Evolutionary conservation across 2,113 vertebrate species (phyloP), one percentile per base, ranked within the genome.

Genomic region (Protomyctophum bolini): DNA sequence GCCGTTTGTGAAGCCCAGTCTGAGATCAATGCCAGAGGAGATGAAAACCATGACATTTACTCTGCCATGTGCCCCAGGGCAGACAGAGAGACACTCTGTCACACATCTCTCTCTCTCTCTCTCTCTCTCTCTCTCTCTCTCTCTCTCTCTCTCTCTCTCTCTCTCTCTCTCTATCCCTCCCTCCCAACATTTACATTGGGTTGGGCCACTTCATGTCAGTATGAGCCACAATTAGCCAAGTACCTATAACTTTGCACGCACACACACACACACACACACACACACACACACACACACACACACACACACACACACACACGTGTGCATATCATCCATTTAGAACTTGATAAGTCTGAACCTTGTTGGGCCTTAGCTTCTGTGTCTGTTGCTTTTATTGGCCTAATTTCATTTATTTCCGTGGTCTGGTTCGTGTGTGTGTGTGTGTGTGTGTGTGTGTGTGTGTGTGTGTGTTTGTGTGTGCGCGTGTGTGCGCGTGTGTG

Each of bases 11-110:
- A 72, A 82, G 75, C 51, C 52, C 57, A 85, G 63, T 77, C 72
- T 75, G 76, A 86, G 83, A 86, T 82, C 86, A 87, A 77, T 86
- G 76, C 55, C 61, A 75, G 73, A 67, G 77, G 70, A 84, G 75
- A 83, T 85, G 83, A 91, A 90, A 81, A 86, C 65, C 1, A 58
- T 88, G 86, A 86, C 89, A 87, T 90, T 86, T 86, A 83, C 80
- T 79, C 81, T 74, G 81, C 70, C 75, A 49, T 75, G 59, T 81
- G 76, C 85, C 82, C 80, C 80, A 47, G 70, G 79, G 80, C 74
- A 81, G 80, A 67, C 82, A 82, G 60, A 82, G 80, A 84, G 79
- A 77, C 74, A 83, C 63, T 51, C 4, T 49, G 74, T 81, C 71
- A 73, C 71, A 76, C 75, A 59, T 68, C 66, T 50, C 63, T n/a